Percentiles rank a stretch among this genome's conserved stretches.
phyloP scores from a whole-genome alignment of 2,797 vertebrate genomes.

The Acanthurus leucopareius region DNA sequence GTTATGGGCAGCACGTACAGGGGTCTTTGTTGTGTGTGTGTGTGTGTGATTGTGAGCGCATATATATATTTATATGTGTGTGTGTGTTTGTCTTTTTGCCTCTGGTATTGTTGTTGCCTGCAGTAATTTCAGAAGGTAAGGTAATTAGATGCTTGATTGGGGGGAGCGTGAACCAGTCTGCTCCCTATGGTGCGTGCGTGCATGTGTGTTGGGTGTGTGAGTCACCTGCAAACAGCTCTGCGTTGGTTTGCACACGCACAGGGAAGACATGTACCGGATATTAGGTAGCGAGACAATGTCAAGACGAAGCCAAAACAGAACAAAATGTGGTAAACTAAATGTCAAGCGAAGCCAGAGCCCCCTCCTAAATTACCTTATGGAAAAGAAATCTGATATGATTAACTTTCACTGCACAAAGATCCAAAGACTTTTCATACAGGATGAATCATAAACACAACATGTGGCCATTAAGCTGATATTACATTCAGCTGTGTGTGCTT shows the following conservation, averaged over 20 bases:
- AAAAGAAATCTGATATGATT: slow-evolving; percentile 68
- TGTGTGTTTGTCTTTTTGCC: slow-evolving; percentile 30
- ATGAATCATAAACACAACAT: slow-evolving; percentile 66
- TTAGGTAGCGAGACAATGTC: slow-evolving; percentile 53
- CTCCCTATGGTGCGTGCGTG: slow-evolving; percentile 35
- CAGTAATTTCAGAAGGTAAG: slow-evolving; percentile 57
- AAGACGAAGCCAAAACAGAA: slow-evolving; percentile 63
- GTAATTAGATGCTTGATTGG: slow-evolving; percentile 73
- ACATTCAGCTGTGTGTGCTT: slow-evolving; percentile 62
- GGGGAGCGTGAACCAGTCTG: slow-evolving; percentile 44
- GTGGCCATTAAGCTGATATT: slow-evolving; percentile 64
- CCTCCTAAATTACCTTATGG: slow-evolving; percentile 68
- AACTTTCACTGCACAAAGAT: slow-evolving; percentile 58
- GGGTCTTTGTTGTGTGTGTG: slow-evolving; percentile 55
- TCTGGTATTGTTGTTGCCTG: slow-evolving; percentile 47
- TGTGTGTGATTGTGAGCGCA: slow-evolving; percentile 7
- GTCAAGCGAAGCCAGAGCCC: slow-evolving; percentile 66
- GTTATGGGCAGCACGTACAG: slow-evolving; percentile 78
- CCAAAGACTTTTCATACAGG: slow-evolving; percentile 52
- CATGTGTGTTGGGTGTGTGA: slow-evolving; percentile 52
- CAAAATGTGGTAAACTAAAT: slow-evolving; percentile 66
- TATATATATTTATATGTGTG: background rate
- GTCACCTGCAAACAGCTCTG: slow-evolving; percentile 67
- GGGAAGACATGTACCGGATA: slow-evolving; percentile 34
- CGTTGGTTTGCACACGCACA: slow-evolving; percentile 31